Base-by-base conservation (phyloP, 2,888 invertebrate genomes). In the Helobdella robusta region DNA sequence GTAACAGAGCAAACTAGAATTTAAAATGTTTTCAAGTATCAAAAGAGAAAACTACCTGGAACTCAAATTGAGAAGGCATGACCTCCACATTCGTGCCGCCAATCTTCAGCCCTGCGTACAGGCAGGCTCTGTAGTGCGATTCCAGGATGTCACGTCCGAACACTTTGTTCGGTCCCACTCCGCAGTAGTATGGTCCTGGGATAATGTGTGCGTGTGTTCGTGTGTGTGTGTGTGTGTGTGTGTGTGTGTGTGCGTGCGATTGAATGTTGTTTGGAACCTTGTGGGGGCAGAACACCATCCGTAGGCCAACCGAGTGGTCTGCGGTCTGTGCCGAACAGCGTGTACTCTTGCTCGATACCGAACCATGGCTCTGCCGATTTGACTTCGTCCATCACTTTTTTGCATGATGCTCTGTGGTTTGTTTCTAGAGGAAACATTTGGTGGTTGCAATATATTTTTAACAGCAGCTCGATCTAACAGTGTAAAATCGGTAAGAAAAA, bases 71-170 rank as follows among this genome's bases (percentile, higher is more conserved):
- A 11, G 92, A 90, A 0, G 94, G 94, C 95, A 95, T 95, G 65
- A 94, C 97, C 81, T 98, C 97, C 0, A 95, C 95, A 78, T 97
- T 98, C 64, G 89, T 90, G 64, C 97, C 97, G 48, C 89, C 84
- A 72, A 97, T 87, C 69, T 89, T 89, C 65, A 98, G 85, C 58
- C 95, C 97, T 68, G 97, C 91, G 77, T 89, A 95, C 58, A 98
- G 83, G 76, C 95, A 95, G 66, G 92, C 89, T 67, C 87, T 83
- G 81, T 97, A 97, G 78, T 98, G 97, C 11, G 94, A 89, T 79
- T 95, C 94, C 35, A 95, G 92, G 69, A 97, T 87, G 78, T 97
- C 94, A 61, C 97, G 85, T 15, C 93, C 97, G 79, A 89, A 93
- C 6, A 93, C 92, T 80, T 89, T 91, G 80, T 91, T 87, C 64